Base-by-base conservation (phyloP, 2,888 invertebrate species). In the Eupithecia vulgata region DNA sequence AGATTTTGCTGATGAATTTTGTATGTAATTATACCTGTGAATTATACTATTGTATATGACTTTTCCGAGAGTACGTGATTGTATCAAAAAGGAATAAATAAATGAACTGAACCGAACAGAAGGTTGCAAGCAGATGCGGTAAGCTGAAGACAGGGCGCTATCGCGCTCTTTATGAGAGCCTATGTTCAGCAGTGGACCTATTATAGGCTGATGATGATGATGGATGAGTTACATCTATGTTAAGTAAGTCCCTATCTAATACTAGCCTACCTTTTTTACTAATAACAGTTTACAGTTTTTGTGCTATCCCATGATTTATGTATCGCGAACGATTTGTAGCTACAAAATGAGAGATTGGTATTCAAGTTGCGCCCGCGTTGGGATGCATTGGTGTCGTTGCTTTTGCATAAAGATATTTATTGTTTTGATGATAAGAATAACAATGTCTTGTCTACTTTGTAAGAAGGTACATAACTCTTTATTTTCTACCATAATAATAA, bases 281-380 rank as follows among this genome's bases (percentile, higher is more conserved):
- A 15, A 40, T 37, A 65, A 10, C 62, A 17, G 48, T n/a, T 73
- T 81, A 76, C 83, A 82, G 83, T 86, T 88, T 88, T 87, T 87
- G 82, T 81, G 69, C 80, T 82, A 82, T 81, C 78, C 82, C 75
- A 79, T 84, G 85, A 88, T 87, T 86, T 87, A 88, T 87, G 76
- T 80, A 79, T 76, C 75, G 79, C 73, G 79, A 82, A 73, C 85
- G 79, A 85, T 88, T 88, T 86, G 87, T 85, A 83, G 82, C 80
- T 79, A 81, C 87, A 84, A 84, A 88, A 84, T 83, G 83, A 84
- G 82, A 68, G 74, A 78, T 85, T 80, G 68, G 81, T 85, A 87
- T 87, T 86, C 88, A 79, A 72, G 65, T n/a, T 66, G 81, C 78
- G 82, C 81, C 70, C 57, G 76, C 71, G 77, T 81, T 77, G 70